Evolutionary conservation across 2,113 vertebrate species (phyloP).

Genomic region (Cromileptes altivelis): DNA sequence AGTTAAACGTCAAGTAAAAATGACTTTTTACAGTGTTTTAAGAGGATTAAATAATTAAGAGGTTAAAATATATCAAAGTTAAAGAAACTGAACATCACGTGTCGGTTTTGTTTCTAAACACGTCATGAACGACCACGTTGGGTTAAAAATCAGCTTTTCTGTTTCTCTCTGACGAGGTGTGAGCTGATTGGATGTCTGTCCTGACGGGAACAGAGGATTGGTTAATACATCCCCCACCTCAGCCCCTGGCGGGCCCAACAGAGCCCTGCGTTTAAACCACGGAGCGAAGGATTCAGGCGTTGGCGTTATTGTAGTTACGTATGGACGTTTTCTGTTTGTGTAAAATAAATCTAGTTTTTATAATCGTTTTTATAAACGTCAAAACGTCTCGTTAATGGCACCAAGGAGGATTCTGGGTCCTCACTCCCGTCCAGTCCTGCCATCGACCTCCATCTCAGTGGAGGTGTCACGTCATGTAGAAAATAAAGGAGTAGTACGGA

Average conservation of each 20-base stretch:
- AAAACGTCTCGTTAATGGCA: slow-evolving; percentile 89
- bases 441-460: slow-evolving; percentile 2
- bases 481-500: not conserved
- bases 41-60: not conserved
- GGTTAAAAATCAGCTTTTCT: slow-evolving; percentile 58
- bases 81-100: not conserved
- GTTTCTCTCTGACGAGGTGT: slow-evolving; percentile 82
- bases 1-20: slow-evolving; percentile 5
- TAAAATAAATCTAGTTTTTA: slow-evolving; percentile 98
- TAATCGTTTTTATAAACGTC: slow-evolving; percentile 95
- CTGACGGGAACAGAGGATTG: slow-evolving; percentile 47
- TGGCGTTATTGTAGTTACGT: slow-evolving; percentile 89
- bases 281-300: slow-evolving; percentile 83
- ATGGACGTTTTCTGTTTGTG: slow-evolving; percentile 83
- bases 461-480: not conserved
- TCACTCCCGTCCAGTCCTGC: slow-evolving; percentile 85
- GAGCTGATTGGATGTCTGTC: slow-evolving; percentile 88
- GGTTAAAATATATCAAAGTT: not conserved
- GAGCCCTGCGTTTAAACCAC: slow-evolving; percentile 59
- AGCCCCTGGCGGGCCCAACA: slow-evolving; percentile 53
- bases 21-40: slow-evolving; percentile 41
- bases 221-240: slow-evolving; percentile 82
- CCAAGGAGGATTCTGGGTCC: slow-evolving; percentile 81
- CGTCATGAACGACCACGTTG: not conserved
- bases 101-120: not conserved